Evolutionary conservation across 2,797 vertebrate species (phyloP).

Genomic region (Scomberomorus guttatus): DNA sequence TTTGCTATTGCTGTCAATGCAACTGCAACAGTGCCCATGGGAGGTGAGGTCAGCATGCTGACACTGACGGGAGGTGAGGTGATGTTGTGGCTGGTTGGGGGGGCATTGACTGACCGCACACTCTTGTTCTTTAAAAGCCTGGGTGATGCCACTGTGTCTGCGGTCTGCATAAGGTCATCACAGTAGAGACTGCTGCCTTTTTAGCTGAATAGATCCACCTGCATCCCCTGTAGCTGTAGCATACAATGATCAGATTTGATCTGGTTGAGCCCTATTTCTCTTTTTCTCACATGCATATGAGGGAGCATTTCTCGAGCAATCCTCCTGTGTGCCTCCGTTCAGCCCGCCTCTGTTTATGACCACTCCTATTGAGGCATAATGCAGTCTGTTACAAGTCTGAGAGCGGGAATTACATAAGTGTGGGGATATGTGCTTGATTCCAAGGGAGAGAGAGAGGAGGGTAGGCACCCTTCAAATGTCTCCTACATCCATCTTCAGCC

Average conservation of each 20-base stretch:
- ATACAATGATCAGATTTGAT: conserved; percentile 18
- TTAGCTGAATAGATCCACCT: conserved; percentile 35
- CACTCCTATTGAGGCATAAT: conserved; percentile 51
- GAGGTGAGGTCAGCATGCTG: conserved; percentile 89
- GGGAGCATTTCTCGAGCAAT: conserved; percentile 13
- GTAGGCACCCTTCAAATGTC: conserved; percentile 74
- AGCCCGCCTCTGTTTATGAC: conserved; percentile 48
- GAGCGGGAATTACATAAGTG: conserved; percentile 76
- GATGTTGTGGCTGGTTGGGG: conserved; percentile 34
- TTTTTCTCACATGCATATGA: not conserved
- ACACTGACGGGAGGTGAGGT: conserved; percentile 90
- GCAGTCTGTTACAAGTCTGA: conserved; percentile 68
- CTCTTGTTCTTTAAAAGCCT: conserved; percentile 43
- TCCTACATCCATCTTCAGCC: conserved; percentile 63
- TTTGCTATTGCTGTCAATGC: conserved; percentile 56
- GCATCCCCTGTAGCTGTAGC: conserved; percentile 14
- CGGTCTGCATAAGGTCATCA: conserved; percentile 50
- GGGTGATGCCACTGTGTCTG: conserved; percentile 54
- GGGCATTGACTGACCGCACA: conserved; percentile 49
- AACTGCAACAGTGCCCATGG: conserved; percentile 79
- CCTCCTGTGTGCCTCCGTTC: conserved; percentile 22
- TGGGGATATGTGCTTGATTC: conserved; percentile 61
- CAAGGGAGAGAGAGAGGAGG: conserved; percentile 50
- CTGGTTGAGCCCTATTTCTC: not conserved
- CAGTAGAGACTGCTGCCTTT: conserved; percentile 33